Evolutionary conservation across 2,888 invertebrate species (phyloP).

Genomic region (Myopa testacea): DNA sequence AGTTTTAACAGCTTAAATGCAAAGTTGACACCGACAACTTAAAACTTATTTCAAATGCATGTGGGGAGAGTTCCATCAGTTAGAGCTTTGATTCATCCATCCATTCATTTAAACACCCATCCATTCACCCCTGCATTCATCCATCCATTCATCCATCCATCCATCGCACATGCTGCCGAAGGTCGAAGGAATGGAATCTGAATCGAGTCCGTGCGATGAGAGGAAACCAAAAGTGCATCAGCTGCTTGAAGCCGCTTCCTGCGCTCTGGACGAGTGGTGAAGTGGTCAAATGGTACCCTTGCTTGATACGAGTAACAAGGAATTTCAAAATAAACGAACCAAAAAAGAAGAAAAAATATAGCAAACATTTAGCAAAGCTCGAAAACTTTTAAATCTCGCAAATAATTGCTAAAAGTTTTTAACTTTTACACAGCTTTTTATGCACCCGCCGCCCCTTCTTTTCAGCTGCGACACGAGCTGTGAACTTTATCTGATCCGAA

Average conservation of each 20-base stretch:
- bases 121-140: neutral
- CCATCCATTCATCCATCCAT: neutral
- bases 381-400: slow-evolving; percentile 51
- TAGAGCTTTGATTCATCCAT: neutral
- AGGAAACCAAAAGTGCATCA: neutral
- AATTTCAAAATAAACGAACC: neutral
- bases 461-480: slow-evolving; percentile 47
- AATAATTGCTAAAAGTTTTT: slow-evolving; percentile 63
- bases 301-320: neutral
- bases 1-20: slow-evolving; percentile 29
- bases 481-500: slow-evolving; percentile 16
- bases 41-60: slow-evolving; percentile 4
- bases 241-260: slow-evolving; percentile 11
- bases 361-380: slow-evolving; percentile 6
- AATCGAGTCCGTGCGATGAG: neutral
- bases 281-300: neutral
- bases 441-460: neutral
- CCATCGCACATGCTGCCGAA: neutral
- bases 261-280: neutral
- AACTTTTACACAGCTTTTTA: slow-evolving; percentile 42
- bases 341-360: neutral
- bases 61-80: neutral
- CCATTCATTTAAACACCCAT: neutral
- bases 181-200: neutral
- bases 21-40: slow-evolving; percentile 28